Base-by-base conservation (phyloP, 2,888 invertebrate species). In the Mactromeris polynyma region DNA sequence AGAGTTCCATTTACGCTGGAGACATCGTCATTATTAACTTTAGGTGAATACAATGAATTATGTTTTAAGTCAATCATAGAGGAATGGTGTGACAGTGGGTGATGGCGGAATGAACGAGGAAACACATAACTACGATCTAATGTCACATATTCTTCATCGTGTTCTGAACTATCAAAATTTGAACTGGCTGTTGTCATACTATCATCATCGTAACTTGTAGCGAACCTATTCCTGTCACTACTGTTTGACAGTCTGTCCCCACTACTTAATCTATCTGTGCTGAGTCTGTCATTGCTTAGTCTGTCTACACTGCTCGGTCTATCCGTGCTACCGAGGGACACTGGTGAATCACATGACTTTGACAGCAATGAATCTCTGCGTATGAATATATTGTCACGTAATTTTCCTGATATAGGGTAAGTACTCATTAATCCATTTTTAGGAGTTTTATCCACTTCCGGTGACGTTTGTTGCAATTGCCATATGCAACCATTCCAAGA, bases 401-500 rank as follows among this genome's bases (percentile, higher is more conserved):
- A 31, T 38, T 90, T 91, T 40, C 84, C 83, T 33, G 86, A 83
- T 26, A 91, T 82, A 21, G 91, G 92, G 42, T 81, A 90, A 17
- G 92, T 92, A 33, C 87, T 85, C 51, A 88, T 83, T n/a, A 91
- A 73, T 77, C 89, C 91, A 51, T 79, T 86, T 58, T 64, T 51
- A 17, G 84, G 79, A 64, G 54, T 54, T 80, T 73, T 64, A 14
- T 83, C 42, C 26, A 83, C 69, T 33, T 87, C 88, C 31, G 79
- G 82, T 6, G 83, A 73, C 19, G 89, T 84, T 83, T 85, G 87
- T 77, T 86, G 91, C n/a, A 87, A 89, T 91, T 89, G 93, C 91
- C 84, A 94, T 40, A 85, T 92, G 81, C 91, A 94, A 83, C 94
- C 94, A 79, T 94, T 94, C 94, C 93, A 94, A 7, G 94, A 94